Conservation (phyloP, 2,888 invertebrate species). For the Cecidostiba fungosa region DNA sequence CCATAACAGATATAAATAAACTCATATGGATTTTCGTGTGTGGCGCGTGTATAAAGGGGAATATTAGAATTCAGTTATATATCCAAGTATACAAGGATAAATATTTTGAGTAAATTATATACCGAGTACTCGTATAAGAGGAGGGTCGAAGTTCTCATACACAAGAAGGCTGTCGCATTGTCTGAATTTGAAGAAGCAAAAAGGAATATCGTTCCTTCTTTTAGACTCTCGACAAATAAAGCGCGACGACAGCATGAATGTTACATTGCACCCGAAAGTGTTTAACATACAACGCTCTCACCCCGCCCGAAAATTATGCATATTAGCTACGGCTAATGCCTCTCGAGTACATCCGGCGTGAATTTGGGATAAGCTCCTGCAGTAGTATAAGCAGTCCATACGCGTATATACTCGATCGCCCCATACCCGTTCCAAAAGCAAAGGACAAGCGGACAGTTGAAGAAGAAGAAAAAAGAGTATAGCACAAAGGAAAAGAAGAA, state of each 20-base stretch:
- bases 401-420: neutral
- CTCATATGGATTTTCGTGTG: neutral
- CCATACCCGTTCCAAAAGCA: neutral
- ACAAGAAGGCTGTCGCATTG: neutral
- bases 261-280: neutral
- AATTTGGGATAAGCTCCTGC: slow-evolving; percentile 48
- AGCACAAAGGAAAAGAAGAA: neutral
- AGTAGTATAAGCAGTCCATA: neutral
- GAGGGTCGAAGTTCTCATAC: neutral
- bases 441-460: slow-evolving; percentile 13
- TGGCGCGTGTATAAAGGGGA: neutral
- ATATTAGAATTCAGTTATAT: neutral
- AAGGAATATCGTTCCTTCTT: neutral
- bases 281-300: slow-evolving; percentile 27
- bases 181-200: neutral
- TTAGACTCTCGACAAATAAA: neutral
- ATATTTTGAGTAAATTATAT: neutral
- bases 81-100: neutral
- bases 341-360: slow-evolving; percentile 47
- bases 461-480: slow-evolving; percentile 4
- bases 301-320: slow-evolving; percentile 52
- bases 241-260: neutral
- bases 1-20: neutral
- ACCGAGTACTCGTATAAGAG: neutral
- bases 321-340: slow-evolving; percentile 15